These are phyloP conservation scores for Tipula lateralis DNA, from an alignment of 2,888 invertebrate genomes.

Conservation along the genomic window DNA sequence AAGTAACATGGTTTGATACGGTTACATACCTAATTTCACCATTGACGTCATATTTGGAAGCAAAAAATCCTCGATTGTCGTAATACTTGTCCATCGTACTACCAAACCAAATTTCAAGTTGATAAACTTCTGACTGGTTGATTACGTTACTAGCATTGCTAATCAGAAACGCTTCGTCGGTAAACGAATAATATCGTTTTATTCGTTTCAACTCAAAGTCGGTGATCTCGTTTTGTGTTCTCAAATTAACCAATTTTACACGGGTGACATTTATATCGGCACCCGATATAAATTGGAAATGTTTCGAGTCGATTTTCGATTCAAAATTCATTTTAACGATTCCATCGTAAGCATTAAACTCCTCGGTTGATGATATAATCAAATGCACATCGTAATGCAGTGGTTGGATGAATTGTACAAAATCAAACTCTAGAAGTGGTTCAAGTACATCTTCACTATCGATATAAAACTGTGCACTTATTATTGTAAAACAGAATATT, in stretches of 20 bases:
- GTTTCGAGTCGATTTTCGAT: neutral
- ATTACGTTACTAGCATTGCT: neutral
- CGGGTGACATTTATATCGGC: neutral
- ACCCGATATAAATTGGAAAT: neutral
- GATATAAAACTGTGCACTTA: too few species aligned
- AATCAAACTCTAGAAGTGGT: neutral
- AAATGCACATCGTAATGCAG: neutral
- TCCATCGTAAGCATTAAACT: neutral
- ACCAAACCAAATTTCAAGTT: neutral
- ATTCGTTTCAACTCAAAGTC: neutral
- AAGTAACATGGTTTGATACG: neutral
- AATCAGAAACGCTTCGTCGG: neutral
- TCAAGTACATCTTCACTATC: too few species aligned
- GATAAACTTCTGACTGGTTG: neutral
- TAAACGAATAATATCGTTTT: neutral
- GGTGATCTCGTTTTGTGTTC: neutral
- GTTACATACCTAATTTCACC: neutral
- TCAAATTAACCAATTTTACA: neutral
- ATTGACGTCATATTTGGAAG: neutral
- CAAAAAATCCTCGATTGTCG: neutral
- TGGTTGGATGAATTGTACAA: neutral
- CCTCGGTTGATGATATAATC: neutral
- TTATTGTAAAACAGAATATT: too few species aligned
- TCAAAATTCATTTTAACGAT: neutral
- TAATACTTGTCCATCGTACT: neutral